Percentiles rank a stretch among this genome's conserved stretches.
phyloP scores from a whole-genome alignment of 2,113 vertebrate species.

The Spea multiplicata region DNA sequence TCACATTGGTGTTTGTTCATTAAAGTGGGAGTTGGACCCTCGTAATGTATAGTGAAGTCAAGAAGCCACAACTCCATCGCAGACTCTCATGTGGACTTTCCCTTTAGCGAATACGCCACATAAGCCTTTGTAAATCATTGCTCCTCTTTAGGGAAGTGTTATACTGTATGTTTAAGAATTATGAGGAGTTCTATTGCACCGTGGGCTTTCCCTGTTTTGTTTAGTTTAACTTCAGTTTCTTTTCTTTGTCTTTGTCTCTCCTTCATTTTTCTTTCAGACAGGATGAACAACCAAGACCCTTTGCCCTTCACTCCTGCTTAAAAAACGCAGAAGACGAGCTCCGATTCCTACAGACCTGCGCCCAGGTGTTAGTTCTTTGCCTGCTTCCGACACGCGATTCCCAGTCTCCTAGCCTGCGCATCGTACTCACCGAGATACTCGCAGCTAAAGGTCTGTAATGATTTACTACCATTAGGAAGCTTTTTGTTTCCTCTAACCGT shows the following conservation, averaged over 20 bases:
- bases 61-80: too few relatives aligned
- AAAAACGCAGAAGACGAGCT: conserved; percentile 82
- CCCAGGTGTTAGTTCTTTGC: conserved; percentile 86
- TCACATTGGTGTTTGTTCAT: too few relatives aligned
- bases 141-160: too few relatives aligned
- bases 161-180: too few relatives aligned
- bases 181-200: too few relatives aligned
- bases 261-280: conserved; percentile 66
- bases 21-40: too few relatives aligned
- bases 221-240: conserved; percentile 42
- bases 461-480: background rate
- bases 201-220: background rate
- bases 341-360: conserved; percentile 85
- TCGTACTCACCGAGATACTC: conserved; percentile 93
- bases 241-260: conserved; percentile 24
- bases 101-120: too few relatives aligned
- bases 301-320: conserved; percentile 86
- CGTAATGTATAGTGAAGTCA: too few relatives aligned
- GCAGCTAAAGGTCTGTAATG: conserved; percentile 82
- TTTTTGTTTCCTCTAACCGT: too few relatives aligned
- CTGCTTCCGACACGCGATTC: conserved; percentile 86
- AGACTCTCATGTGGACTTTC: too few relatives aligned
- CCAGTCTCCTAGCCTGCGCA: conserved; percentile 85
- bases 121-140: too few relatives aligned
- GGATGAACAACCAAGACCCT: conserved; percentile 82